Evolutionary conservation across 1,140 invertebrate genomes (phyloP).

Genomic region (Solenopsis fugax): DNA sequence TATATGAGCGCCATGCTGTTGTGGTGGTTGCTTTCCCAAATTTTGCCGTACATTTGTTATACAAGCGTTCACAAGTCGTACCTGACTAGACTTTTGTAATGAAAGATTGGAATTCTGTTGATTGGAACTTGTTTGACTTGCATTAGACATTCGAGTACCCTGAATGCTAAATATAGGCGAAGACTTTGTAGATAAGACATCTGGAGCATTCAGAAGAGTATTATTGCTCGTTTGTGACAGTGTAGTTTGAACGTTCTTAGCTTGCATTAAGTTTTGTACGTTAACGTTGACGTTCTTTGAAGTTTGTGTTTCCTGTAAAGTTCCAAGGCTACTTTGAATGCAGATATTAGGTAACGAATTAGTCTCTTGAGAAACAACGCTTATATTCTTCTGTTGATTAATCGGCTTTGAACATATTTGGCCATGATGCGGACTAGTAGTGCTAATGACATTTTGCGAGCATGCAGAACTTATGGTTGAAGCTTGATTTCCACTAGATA

Average conservation of each 20-base stretch:
- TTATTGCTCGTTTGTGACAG: conserved; percentile 65
- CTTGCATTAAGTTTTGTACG: conserved; percentile 72
- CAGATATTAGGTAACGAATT: conserved; percentile 69
- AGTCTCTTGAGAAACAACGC: conserved; percentile 67
- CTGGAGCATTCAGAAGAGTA: conserved; percentile 53
- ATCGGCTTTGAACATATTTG: conserved; percentile 75
- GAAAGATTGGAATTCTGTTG: conserved; percentile 72
- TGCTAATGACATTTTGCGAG: conserved; percentile 74
- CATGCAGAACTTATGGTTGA: conserved; percentile 70
- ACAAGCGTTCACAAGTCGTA: conserved; percentile 72
- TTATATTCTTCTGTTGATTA: conserved; percentile 71
- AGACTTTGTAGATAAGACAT: conserved; percentile 61
- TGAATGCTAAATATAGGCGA: conserved; percentile 67
- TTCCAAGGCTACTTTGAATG: conserved; percentile 64
- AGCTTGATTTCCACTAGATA: conserved; percentile 58
- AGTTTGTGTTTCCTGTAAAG: conserved; percentile 71
- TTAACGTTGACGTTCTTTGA: conserved; percentile 69
- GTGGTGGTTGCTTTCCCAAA: conserved; percentile 72
- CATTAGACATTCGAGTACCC: conserved; percentile 67
- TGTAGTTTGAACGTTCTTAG: conserved; percentile 72
- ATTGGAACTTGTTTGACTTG: conserved; percentile 63
- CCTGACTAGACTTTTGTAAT: conserved; percentile 73
- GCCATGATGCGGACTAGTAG: conserved; percentile 78
- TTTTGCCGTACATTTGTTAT: conserved; percentile 74
- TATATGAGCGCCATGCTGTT: conserved; percentile 68